Evolutionary conservation across 2,797 vertebrate species (phyloP), one percentile per base, ranked within the genome.

Genomic region (Liparis tanakae): DNA sequence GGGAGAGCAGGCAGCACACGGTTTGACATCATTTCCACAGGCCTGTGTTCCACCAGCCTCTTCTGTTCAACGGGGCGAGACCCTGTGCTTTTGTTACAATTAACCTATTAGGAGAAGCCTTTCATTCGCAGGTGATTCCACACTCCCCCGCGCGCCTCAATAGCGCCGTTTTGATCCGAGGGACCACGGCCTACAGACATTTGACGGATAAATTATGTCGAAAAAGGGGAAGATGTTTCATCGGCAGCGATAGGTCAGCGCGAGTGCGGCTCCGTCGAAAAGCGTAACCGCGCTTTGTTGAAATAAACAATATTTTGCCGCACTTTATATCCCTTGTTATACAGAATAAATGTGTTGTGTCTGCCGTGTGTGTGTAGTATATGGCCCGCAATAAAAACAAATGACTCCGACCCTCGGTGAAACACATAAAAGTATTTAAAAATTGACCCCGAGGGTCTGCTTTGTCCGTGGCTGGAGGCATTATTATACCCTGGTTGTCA

Each of bases 341-440:
- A 74, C 65, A 65, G 76, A 81, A 74, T 70, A 85, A 85, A 87
- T 72, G 70, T 70, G 72, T 78, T 81, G 61, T 82, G 85, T 81
- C 78, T 76, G 79, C 56, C 33, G 74, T 34, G 65, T 81, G 43
- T 36, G 30, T 75, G 82, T 62, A 34, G 56, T 71, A 74, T 85
- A 90, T 83, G 82, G 85, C 85, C 89, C 77, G 82, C 85, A 84
- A 93, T 90, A 91, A 92, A 92, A 94, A 93, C 91, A 94, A 93
- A 94, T 93, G 88, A 92, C 89, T 88, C 82, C 83, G 89, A 91
- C 85, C 91, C 83, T 87, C 25, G 80, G 87, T 91, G 90, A 93
- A 90, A 94, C 92, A 92, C 93, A 95, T 94, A 93, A 95, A 93
- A 94, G 94, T 94, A 95, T 94, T 95, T 94, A 95, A 95, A 95